These are phyloP conservation scores for Eulimnadia texana DNA, from an alignment of 1,140 invertebrate genomes.

Conservation along the genomic window DNA sequence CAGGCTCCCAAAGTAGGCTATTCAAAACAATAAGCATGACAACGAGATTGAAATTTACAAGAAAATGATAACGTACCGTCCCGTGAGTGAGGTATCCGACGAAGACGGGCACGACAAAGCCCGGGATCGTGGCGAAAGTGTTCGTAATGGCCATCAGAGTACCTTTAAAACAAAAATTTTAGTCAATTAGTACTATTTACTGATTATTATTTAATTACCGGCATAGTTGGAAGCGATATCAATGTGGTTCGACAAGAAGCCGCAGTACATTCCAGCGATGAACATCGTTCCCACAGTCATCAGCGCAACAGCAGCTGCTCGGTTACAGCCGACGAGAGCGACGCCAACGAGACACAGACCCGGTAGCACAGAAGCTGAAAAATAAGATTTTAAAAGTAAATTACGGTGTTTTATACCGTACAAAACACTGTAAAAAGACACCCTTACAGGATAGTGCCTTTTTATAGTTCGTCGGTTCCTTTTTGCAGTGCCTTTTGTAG, in stretches of 20 bases:
- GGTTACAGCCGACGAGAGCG: slow-evolving; percentile 50
- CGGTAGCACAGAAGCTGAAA: slow-evolving; percentile 46
- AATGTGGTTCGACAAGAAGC: slow-evolving; percentile 38
- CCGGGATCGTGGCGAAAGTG: slow-evolving; percentile 38
- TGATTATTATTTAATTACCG: slow-evolving; percentile 23
- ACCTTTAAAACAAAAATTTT: slow-evolving; percentile 21
- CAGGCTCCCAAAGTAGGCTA: slow-evolving; percentile 65
- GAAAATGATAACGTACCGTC: slow-evolving; percentile 33
- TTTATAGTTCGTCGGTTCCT: no score
- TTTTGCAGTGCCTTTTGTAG: no score
- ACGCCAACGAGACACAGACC: slow-evolving; percentile 48
- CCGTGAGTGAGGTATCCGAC: slow-evolving; percentile 42
- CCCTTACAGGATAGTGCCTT: no score
- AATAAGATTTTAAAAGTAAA: slow-evolving; percentile 2
- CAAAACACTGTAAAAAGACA: no score
- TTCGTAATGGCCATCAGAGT: slow-evolving; percentile 39
- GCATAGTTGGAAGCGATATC: slow-evolving; percentile 38
- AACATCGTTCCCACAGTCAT: slow-evolving; percentile 24
- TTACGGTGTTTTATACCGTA: no score
- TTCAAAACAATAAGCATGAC: slow-evolving; percentile 25
- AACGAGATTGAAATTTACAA: no score
- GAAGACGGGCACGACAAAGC: slow-evolving; percentile 36
- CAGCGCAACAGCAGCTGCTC: slow-evolving; percentile 28
- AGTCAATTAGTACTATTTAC: background rate
- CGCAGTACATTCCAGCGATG: slow-evolving; percentile 63